Evolutionary conservation across 2,888 invertebrate species (phyloP).

Genomic region (Osmoderma eremita): DNA sequence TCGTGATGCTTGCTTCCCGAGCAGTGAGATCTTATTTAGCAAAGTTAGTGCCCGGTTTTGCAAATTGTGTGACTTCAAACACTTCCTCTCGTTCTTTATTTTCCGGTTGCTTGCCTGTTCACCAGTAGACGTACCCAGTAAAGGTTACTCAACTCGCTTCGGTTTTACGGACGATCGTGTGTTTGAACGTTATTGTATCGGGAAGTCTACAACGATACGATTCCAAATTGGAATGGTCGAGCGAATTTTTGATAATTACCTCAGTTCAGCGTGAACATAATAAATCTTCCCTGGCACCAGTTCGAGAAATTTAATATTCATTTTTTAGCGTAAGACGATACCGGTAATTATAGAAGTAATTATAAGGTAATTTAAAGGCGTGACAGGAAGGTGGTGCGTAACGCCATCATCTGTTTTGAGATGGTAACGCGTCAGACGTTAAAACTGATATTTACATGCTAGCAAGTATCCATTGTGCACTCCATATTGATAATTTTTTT

Average conservation of each 20-base stretch:
- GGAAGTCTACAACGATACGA: not conserved
- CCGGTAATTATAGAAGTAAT: conserved; percentile 28
- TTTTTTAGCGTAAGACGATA: conserved; percentile 22
- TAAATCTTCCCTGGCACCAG: conserved; percentile 12
- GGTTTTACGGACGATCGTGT: conserved; percentile 24
- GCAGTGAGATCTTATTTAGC: conserved; percentile 55
- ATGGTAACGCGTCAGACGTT: not conserved
- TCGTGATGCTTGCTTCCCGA: conserved; percentile 55
- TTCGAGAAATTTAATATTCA: conserved; percentile 30
- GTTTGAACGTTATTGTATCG: not conserved
- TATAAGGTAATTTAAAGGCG: conserved; percentile 25
- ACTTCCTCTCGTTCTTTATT: conserved; percentile 35
- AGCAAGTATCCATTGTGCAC: conserved; percentile 3
- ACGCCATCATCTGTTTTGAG: conserved; percentile 28
- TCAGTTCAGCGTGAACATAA: conserved; percentile 9
- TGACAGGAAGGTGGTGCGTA: conserved; percentile 31
- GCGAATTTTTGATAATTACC: conserved; percentile 30
- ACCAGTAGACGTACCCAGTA: conserved; percentile 24
- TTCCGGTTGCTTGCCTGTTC: not conserved
- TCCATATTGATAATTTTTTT: not conserved
- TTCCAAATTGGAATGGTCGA: not conserved
- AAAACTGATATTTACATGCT: conserved; percentile 4
- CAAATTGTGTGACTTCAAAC: conserved; percentile 51
- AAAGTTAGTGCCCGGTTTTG: conserved; percentile 50
- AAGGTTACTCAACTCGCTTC: conserved; percentile 38